Percentiles rank a stretch among this genome's conserved stretches.
These are phyloP conservation scores for Andrena chrysosceles DNA, from an alignment of 2,888 invertebrate species.

Conservation along the genomic window DNA sequence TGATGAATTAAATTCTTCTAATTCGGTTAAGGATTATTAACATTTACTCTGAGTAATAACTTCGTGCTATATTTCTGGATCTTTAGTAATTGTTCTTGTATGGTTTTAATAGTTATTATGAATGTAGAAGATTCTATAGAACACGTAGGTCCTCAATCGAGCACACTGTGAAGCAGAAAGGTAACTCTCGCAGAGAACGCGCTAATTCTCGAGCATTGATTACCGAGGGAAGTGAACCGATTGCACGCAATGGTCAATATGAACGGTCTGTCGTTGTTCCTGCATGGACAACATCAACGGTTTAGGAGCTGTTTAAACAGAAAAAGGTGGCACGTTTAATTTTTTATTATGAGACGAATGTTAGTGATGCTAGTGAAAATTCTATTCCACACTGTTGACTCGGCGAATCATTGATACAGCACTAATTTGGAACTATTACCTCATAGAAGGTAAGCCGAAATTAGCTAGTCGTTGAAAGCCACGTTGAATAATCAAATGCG, in stretches of 20 bases:
- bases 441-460: constrained; percentile 37
- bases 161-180: too few relatives aligned
- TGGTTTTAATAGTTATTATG: too few relatives aligned
- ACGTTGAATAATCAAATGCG: constrained; percentile 50
- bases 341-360: constrained; percentile 11
- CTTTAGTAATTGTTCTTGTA: too few relatives aligned
- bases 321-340: constrained; percentile 1
- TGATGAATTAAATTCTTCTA: too few relatives aligned
- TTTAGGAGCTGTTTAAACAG: constrained; percentile 3
- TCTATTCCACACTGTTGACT: constrained; percentile 40
- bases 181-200: too few relatives aligned
- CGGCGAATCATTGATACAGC: constrained; percentile 24
- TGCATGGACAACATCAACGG: not conserved
- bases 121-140: too few relatives aligned
- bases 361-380: not conserved
- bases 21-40: too few relatives aligned
- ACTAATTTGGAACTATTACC: constrained; percentile 64
- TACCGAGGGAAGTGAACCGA: not conserved
- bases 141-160: too few relatives aligned
- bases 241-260: not conserved
- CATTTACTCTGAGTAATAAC: too few relatives aligned
- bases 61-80: too few relatives aligned
- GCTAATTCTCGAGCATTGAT: too few relatives aligned
- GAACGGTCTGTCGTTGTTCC: constrained; percentile 5
- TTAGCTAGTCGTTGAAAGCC: constrained; percentile 56